A percentile compares a stretch with the other conserved stretches of the same genome.
phyloP scores from a whole-genome alignment of 2,113 vertebrate genomes.

The Macrotis lagotis region DNA sequence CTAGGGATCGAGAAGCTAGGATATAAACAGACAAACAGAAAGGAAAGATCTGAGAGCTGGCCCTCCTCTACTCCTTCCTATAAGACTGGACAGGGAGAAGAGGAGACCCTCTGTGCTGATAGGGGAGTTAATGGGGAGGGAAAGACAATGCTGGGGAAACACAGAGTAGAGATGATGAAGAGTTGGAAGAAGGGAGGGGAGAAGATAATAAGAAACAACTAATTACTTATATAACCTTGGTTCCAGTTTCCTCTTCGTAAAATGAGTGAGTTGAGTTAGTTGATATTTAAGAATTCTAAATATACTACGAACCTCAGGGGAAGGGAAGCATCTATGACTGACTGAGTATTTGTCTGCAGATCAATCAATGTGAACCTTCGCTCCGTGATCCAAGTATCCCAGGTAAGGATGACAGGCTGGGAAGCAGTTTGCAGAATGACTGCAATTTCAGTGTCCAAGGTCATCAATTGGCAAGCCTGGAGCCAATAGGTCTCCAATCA shows the following conservation, averaged over 20 bases:
- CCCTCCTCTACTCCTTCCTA: not conserved
- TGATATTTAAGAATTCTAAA: not conserved
- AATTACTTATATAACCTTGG: not conserved
- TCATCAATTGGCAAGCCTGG: not conserved
- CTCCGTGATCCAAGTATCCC: constrained; percentile 90
- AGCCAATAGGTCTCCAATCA: not conserved
- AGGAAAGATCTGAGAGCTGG: not conserved
- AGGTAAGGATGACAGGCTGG: constrained; percentile 80
- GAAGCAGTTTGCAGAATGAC: not conserved
- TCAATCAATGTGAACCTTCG: constrained; percentile 90
- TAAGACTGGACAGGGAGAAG: not conserved
- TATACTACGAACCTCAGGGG: not conserved
- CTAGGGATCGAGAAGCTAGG: not conserved
- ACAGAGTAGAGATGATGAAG: not conserved
- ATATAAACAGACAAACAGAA: not conserved
- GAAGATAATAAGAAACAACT: not conserved
- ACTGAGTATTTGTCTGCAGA: constrained; percentile 74
- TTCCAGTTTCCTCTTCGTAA: not conserved
- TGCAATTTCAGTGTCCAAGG: not conserved
- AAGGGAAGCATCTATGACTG: not conserved
- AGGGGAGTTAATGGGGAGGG: not conserved
- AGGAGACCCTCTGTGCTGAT: not conserved
- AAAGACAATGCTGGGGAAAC: not conserved
- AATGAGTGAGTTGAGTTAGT: not conserved
- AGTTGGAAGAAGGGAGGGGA: not conserved